Evolutionary conservation across 2,113 vertebrate genomes (phyloP), one percentile per base, ranked within the genome.

Genomic region (Eulacestoma nigropectus): DNA sequence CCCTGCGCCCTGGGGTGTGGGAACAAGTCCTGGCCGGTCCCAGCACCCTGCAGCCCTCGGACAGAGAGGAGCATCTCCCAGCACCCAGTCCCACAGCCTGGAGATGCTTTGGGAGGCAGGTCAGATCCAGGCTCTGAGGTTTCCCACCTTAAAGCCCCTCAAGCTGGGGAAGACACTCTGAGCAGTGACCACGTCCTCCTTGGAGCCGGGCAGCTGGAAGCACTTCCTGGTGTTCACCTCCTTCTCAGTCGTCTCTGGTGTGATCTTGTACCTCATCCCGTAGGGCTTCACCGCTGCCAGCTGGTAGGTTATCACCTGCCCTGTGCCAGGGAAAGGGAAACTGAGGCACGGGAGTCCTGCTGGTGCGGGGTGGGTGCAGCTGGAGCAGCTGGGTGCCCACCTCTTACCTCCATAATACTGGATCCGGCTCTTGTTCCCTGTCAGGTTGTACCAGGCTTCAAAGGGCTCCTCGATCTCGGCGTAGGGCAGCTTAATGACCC

Each of bases 391-490:
- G 42, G 33, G 10, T n/a, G 56, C 89, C 60, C 7, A 1, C 16
- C 70, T 27, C 92, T 83, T 47, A 98, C 98, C 97, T 30, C 97
- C 93, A 0, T 98, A 98, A 32, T 98, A 98, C 77, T 99, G 97
- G 37, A 98, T 98, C 14, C 97, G 93, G 92, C 98, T 98, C 86
- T 97, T 98, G 37, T 97, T 97, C 33, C 96, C 97, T 0, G 96
- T 81, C 4, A 95, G 64, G 79, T 98, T 98, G 69, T 98, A 98
- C 98, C 98, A 99, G 94, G 97, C 98, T 93, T 99, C 98, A 41
- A 98, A 98, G 4, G 98, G 99, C 95, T 99, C 98, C 90, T 98
- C 96, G 5, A 99, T 98, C 91, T 99, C 98, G 7, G 98, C 98
- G 1, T 98, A 99, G 44, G 98, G 98, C 39, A 99, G 96, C 17